phyloP scores from a whole-genome alignment of 2,113 vertebrate genomes.

The Paratilapia polleni region DNA sequence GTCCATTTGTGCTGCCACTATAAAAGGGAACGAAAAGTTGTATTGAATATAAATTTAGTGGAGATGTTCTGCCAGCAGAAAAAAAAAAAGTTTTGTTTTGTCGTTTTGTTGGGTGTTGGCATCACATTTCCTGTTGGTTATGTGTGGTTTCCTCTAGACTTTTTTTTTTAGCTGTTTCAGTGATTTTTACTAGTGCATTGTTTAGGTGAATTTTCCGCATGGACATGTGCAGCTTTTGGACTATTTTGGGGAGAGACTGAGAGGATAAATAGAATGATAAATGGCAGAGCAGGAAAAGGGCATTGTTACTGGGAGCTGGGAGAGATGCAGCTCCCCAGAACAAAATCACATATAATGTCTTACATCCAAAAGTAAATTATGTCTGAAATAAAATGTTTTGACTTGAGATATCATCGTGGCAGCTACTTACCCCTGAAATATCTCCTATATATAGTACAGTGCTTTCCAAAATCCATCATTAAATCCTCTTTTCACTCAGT shows the following conservation, averaged over 20 bases:
- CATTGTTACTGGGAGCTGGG: slow-evolving; percentile 55
- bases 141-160: slow-evolving; percentile 41
- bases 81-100: not conserved
- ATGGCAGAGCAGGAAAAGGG: slow-evolving; percentile 59
- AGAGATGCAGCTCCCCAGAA: slow-evolving; percentile 1
- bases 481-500: slow-evolving; percentile 52
- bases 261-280: slow-evolving; percentile 23
- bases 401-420: slow-evolving; percentile 24
- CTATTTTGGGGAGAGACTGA: slow-evolving; percentile 52
- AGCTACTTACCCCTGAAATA: slow-evolving; percentile 22
- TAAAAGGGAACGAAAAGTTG: not conserved
- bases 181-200: slow-evolving; percentile 46
- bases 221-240: slow-evolving; percentile 28
- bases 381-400: slow-evolving; percentile 28
- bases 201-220: slow-evolving; percentile 23
- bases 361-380: slow-evolving; percentile 26
- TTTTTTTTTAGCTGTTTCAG: slow-evolving; percentile 46
- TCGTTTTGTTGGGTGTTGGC: slow-evolving; percentile 43
- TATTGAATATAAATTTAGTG: not conserved
- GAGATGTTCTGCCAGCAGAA: not conserved
- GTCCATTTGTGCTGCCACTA: slow-evolving; percentile 49
- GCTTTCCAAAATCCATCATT: slow-evolving; percentile 41
- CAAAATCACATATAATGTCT: slow-evolving; percentile 23
- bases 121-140: slow-evolving; percentile 53
- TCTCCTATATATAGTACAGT: not conserved